A percentile compares a stretch with the other conserved stretches of the same genome.
Evolutionary conservation across 2,797 vertebrate genomes (phyloP).

Genomic region (Euthynnus affinis): DNA sequence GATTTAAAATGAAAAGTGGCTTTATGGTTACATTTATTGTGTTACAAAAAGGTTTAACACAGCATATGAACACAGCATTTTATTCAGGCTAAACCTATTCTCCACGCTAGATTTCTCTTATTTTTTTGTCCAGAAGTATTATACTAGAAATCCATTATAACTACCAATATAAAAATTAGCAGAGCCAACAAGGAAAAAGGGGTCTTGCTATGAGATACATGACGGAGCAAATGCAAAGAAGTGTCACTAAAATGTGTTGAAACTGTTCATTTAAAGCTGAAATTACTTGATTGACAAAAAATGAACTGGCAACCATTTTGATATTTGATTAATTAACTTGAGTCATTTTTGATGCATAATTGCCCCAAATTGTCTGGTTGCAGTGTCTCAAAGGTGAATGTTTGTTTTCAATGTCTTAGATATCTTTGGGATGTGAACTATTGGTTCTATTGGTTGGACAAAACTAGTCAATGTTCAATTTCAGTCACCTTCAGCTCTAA

Average conservation of each 20-base stretch:
- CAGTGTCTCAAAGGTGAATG: too few relatives aligned
- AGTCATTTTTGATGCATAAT: too few relatives aligned
- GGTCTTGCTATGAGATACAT: neutral
- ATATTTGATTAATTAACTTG: too few relatives aligned
- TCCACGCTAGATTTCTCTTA: neutral
- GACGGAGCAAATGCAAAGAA: too few relatives aligned
- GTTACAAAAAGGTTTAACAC: neutral
- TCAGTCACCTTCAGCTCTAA: too few relatives aligned
- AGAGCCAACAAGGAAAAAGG: neutral
- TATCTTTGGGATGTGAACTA: too few relatives aligned
- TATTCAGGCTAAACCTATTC: neutral
- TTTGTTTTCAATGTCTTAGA: too few relatives aligned
- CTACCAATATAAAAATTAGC: neutral
- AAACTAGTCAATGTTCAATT: too few relatives aligned
- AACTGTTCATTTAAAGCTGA: neutral
- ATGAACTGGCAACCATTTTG: too few relatives aligned
- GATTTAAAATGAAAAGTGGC: conserved; percentile 5
- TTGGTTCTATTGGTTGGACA: too few relatives aligned
- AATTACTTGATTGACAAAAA: neutral
- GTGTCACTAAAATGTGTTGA: neutral
- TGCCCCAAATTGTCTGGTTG: neutral
- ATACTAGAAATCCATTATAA: neutral
- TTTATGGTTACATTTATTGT: neutral
- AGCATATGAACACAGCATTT: neutral
- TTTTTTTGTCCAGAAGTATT: neutral